Base-by-base conservation (phyloP, 2,888 invertebrate genomes). In the Hypolimnas misippus region DNA sequence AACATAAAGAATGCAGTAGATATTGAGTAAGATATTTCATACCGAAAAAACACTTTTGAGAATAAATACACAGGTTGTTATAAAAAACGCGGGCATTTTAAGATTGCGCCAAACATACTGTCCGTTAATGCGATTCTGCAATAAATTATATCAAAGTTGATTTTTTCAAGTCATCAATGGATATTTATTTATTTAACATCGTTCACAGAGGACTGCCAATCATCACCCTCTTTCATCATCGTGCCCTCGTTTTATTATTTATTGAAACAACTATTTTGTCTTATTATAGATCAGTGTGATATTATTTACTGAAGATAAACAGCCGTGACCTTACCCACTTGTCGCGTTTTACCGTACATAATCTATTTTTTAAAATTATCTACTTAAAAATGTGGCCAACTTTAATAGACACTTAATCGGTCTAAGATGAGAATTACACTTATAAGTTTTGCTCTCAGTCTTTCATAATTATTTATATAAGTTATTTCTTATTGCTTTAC, bases 221-320 rank as follows among this genome's bases (percentile, higher is more conserved):
- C 70, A 61, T 59, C 69, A 21, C 38, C 44, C 62, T 67, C 63
- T 67, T 73, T 75, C 63, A 74, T 74, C 72, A 72, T 62, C 44
- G 50, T 60, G 72, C 54, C 71, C 71, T 55, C 69, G 54, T 72
- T 74, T 69, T 64, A 54, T 19, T 69, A 54, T 71, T 72, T 70
- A 66, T 60, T 60, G 33, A 50, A 60, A 38, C 55, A 65, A 59
- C 33, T 58, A 38, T 25, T 53, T 56, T n/a, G 10, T 62, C 46
- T 53, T 31, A 42, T 49, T 58, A 58, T 52, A 58, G 21, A 16
- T 50, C 33, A 12, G 10, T 31, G 14, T 25, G 10, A 35, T 38
- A 62, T 44, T 57, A 10, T 46, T 64, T 53, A 1, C 7, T 44
- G 40, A 17, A 46, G 25, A 40, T 14, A 61, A 57, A 49, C 29